Evolutionary conservation across 2,113 vertebrate genomes (phyloP), one percentile per base, ranked within the genome.

Genomic region (Crocuta crocuta): DNA sequence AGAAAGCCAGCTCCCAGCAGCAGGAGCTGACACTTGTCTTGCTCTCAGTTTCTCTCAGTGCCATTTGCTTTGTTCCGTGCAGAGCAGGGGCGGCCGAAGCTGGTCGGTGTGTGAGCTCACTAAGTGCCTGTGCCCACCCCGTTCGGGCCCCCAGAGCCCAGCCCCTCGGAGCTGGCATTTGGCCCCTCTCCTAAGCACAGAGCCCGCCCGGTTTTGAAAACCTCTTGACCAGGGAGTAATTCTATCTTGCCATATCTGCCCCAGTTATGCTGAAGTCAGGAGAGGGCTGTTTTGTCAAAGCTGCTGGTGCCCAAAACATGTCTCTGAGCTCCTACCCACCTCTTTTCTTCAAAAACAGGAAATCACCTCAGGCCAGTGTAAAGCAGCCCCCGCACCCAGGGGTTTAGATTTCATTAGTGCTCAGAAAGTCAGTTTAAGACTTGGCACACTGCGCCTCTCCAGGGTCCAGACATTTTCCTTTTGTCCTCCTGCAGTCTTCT

Each of bases 271-370:
- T 80, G 17, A 80, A 23, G 76, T 71, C 95, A n/a, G 78, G 33
- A 65, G 33, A 89, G 68, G 35, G 10, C 48, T 58, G 76, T 66
- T 87, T 71, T 63, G 48, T 84, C 88, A 89, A 28, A 92, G 66
- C 23, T 35, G 1, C 19, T 23, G 65, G n/a, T 68, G 23, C 80
- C 80, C 84, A 93, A 85, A 74, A 89, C 4, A 28, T 0, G 9
- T 53, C 80, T 74, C 66, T 80, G 45, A 90, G 45, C 16, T 10
- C 11, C 90, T 91, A 66, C 87, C 39, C 9, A 86, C 35, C 66
- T 74, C 79, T 80, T 89, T 53, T 93, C 84, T 97, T 97, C 76
- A 96, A 97, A 92, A 96, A 95, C 97, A 98, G 95, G 94, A 97
- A 96, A 78, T 61, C 79, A 78, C 48, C 53, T 73, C 26, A 31